These are phyloP conservation scores for Apodemia zela DNA, from an alignment of 2,888 invertebrate genomes.

Conservation along the genomic window DNA sequence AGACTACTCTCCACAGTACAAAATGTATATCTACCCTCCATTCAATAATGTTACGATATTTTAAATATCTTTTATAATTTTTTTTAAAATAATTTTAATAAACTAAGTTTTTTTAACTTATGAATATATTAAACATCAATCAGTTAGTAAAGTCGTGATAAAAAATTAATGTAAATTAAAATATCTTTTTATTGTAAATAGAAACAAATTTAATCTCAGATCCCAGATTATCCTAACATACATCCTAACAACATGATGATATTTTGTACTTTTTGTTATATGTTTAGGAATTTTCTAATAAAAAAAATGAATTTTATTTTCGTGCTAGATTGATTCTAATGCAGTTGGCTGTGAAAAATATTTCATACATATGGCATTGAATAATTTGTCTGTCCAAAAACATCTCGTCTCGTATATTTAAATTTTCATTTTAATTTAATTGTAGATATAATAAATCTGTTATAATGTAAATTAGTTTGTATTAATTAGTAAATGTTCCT, in stretches of 20 bases:
- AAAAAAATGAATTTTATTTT: conserved; percentile 9
- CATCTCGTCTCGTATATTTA: conserved; percentile 17
- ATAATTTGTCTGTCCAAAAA: conserved; percentile 19
- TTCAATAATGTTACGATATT: conserved; percentile 5
- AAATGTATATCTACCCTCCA: conserved; percentile 10
- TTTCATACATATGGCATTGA: background rate
- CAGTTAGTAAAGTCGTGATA: background rate
- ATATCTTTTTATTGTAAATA: background rate
- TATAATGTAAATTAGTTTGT: conserved; percentile 48
- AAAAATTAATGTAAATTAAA: background rate
- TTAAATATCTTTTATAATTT: conserved; percentile 6
- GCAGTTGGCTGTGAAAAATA: conserved; percentile 43
- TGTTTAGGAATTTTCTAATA: background rate
- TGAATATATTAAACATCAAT: background rate
- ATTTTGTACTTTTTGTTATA: background rate
- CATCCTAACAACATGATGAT: background rate
- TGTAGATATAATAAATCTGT: conserved; percentile 38
- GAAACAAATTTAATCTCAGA: no score
- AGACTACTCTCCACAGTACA: conserved; percentile 7
- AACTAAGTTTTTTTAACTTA: background rate
- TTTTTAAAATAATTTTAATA: background rate
- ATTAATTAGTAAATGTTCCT: conserved; percentile 59
- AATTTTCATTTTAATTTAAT: conserved; percentile 23
- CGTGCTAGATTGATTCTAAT: conserved; percentile 33
- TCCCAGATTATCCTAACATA: no score